Percentiles rank a stretch among this genome's conserved stretches.
Evolutionary conservation across 37 sponge, comb jelly and placozoan genomes (phyloP).

Genomic region (Mnemiopsis leidyi): DNA sequence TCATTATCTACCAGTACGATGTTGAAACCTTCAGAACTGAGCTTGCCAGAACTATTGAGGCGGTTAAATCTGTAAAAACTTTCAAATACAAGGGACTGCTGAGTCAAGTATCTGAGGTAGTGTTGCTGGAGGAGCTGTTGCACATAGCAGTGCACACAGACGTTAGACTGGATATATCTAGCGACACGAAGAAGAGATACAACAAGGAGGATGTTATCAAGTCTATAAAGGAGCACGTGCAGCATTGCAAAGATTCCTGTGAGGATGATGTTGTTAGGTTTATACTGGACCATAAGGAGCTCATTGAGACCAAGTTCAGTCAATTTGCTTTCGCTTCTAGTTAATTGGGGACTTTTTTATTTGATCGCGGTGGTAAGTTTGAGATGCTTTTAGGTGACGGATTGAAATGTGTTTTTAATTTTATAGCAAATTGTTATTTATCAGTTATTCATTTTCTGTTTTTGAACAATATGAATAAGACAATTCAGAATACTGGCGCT

Average conservation of each 20-base stretch:
- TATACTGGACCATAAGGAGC: slow-evolving; percentile 22
- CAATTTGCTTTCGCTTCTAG: slow-evolving; percentile 14
- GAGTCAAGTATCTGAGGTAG: slow-evolving; percentile 3
- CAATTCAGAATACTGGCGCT: too few relatives aligned
- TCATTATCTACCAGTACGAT: slow-evolving; percentile 36
- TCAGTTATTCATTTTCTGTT: too few relatives aligned
- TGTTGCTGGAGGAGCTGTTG: slow-evolving; percentile 21
- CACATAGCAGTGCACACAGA: not conserved
- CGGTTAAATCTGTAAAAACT: not conserved
- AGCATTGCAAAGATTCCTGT: slow-evolving; percentile 5
- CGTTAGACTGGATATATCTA: not conserved
- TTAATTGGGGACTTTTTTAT: not conserved
- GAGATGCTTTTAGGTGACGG: too few relatives aligned
- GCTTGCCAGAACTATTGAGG: not conserved
- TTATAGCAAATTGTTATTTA: too few relatives aligned
- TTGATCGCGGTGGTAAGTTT: too few relatives aligned
- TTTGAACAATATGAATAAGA: too few relatives aligned
- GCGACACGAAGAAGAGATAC: not conserved
- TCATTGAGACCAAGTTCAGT: slow-evolving; percentile 34
- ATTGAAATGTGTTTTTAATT: too few relatives aligned
- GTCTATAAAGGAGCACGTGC: not conserved
- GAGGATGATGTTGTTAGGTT: slow-evolving; percentile 30
- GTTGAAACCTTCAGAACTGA: not conserved
- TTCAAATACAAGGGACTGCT: slow-evolving; percentile 63
- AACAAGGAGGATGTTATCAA: slow-evolving; percentile 44